Evolutionary conservation across 2,888 invertebrate species (phyloP), one percentile per base, ranked within the genome.

Genomic region (Cancer borealis): DNA sequence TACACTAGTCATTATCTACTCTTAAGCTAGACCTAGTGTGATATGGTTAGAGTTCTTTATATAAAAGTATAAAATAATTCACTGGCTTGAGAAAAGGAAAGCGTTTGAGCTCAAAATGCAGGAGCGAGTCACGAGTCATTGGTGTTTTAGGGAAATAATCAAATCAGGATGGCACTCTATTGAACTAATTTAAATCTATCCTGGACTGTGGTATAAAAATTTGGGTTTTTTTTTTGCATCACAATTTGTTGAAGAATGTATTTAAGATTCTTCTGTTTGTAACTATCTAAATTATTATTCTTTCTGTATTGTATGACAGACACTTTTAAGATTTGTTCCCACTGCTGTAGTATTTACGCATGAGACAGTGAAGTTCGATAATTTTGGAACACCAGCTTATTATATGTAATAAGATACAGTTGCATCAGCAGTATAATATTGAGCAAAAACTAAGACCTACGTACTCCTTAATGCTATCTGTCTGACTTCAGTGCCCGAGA

Each of bases 21-120:
- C 87, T 90, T 49, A n/a, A 39, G 21, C 93, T 92, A 93, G 79
- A 47, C 92, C 49, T 89, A 88, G 60, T 92, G 92, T 92, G 94
- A 94, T 94, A 94, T 94, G 94, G 94, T 94, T 92, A 92, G 45
- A 66, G 73, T 66, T 91, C 60, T 66, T 66, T 66, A 92, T 94
- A 94, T 94, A 94, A 94, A 94, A 94, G 94, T 94, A 94, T 92
- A 94, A 94, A 94, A 94, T 94, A 91, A 93, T 93, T 60, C 91
- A 54, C 93, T 91, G 45, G 54, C 66, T 49, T 87, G 87, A 93
- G 39, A 93, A 39, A 91, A 47, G 26, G 73, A 84, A 45, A 49
- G 39, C 60, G 10, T 79, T n/a, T 49, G 66, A n/a, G 66, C 60
- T 87, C 21, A 49, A 60, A 60, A 46, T 26, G 39, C 39, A 54